Percentiles rank a stretch among this genome's conserved stretches.
Conservation (phyloP, 2,113 vertebrate species). For the Emydura subglobosa region DNA sequence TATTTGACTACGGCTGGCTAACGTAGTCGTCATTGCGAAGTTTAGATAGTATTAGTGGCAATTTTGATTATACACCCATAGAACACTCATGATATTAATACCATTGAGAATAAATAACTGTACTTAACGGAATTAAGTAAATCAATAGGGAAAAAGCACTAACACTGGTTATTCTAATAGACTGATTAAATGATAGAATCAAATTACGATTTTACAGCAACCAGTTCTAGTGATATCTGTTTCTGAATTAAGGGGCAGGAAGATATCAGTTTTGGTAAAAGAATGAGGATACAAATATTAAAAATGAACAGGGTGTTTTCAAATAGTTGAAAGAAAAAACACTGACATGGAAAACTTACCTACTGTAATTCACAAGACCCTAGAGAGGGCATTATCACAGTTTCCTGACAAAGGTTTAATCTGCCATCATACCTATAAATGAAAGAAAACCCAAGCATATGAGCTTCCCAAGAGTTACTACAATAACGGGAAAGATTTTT, state of each 20-base stretch:
- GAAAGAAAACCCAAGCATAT: neutral
- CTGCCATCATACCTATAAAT: constrained; percentile 25
- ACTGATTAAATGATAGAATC: constrained; percentile 45
- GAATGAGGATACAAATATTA: constrained; percentile 44
- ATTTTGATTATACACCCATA: constrained; percentile 63
- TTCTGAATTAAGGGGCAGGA: constrained; percentile 32
- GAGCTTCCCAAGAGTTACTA: constrained; percentile 46
- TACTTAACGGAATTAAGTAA: constrained; percentile 67
- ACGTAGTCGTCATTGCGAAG: constrained; percentile 68
- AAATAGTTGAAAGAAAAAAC: constrained; percentile 56
- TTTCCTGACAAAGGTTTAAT: constrained; percentile 17
- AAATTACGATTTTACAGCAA: constrained; percentile 54
- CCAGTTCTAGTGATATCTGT: constrained; percentile 56
- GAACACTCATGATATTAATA: constrained; percentile 65
- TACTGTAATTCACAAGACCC: constrained; percentile 14
- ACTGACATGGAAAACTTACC: neutral
- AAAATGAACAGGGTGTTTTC: constrained; percentile 68
- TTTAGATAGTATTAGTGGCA: constrained; percentile 62
- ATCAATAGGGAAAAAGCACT: constrained; percentile 34
- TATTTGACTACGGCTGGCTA: constrained; percentile 67
- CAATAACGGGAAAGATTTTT: constrained; percentile 31
- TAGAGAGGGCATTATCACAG: constrained; percentile 49
- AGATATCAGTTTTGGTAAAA: constrained; percentile 33
- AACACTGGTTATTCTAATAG: constrained; percentile 58
- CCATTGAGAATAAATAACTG: constrained; percentile 63